A percentile compares a stretch with the other conserved stretches of the same genome.
These are phyloP conservation scores for Pygoscelis adeliae DNA, from an alignment of 2,113 vertebrate genomes.

Conservation along the genomic window DNA sequence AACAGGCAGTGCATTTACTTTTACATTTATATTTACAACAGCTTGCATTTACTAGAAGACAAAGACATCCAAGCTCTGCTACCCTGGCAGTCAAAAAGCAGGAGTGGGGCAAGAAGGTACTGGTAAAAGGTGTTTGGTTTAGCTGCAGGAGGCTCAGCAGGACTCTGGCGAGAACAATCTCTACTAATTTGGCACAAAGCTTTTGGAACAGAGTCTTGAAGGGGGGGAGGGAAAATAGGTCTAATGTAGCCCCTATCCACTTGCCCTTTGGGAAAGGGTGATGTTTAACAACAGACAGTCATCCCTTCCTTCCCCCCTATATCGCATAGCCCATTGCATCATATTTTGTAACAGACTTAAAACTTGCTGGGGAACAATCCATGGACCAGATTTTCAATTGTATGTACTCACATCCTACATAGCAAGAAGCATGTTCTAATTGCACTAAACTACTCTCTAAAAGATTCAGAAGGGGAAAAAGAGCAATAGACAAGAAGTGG, in stretches of 20 bases:
- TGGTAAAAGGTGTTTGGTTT: background rate
- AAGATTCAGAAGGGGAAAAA: background rate
- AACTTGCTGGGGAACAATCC: background rate
- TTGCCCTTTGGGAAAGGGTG: background rate
- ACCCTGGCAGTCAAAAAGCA: background rate
- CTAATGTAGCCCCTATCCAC: background rate
- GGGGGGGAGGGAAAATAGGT: rapidly evolving
- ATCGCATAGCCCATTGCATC: background rate
- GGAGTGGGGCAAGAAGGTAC: background rate
- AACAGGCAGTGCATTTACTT: background rate
- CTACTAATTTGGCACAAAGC: background rate
- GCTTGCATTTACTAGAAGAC: background rate
- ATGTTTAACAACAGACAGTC: background rate
- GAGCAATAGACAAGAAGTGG: background rate
- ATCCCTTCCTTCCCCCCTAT: background rate
- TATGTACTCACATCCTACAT: background rate
- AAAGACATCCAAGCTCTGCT: background rate
- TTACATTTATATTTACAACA: too few species aligned
- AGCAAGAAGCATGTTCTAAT: background rate
- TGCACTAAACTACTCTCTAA: background rate
- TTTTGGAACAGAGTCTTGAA: background rate
- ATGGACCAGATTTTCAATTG: background rate
- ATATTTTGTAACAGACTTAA: background rate
- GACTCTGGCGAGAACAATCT: background rate
- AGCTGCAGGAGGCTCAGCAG: background rate